Conservation (phyloP, 2,113 vertebrate genomes). For the Chaenocephalus aceratus region DNA sequence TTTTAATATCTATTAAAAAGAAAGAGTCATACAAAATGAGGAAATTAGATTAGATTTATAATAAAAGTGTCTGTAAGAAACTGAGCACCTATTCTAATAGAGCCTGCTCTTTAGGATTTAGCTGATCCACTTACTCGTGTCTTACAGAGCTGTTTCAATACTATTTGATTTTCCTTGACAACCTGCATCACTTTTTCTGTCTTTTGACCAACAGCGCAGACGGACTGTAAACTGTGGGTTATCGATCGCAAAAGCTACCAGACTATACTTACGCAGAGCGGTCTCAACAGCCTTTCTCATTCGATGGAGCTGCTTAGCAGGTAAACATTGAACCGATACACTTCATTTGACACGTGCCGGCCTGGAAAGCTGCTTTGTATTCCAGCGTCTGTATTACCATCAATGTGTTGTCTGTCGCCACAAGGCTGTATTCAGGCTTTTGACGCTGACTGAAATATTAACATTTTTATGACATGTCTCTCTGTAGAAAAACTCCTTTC, state of each 20-base stretch:
- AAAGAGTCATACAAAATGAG: constrained; percentile 45
- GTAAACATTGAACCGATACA: constrained; percentile 53
- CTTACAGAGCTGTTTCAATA: constrained; percentile 8
- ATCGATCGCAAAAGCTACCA: constrained; percentile 82
- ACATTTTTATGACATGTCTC: neutral
- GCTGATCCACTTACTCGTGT: neutral
- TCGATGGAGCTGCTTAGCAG: constrained; percentile 80
- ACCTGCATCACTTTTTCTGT: constrained; percentile 37
- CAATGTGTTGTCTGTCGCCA: neutral
- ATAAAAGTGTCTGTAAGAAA: constrained; percentile 28
- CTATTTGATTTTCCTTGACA: constrained; percentile 9
- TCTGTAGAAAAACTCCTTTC: neutral
- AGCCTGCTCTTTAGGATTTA: neutral
- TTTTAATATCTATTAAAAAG: constrained; percentile 51
- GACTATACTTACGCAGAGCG: constrained; percentile 74
- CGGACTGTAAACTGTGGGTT: constrained; percentile 82
- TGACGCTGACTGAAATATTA: neutral
- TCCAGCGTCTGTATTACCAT: constrained; percentile 1
- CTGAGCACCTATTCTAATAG: constrained; percentile 1
- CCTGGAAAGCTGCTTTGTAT: constrained; percentile 29
- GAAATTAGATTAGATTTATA: constrained; percentile 53
- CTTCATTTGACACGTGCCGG: constrained; percentile 15
- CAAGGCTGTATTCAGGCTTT: neutral
- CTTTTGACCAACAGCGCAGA: constrained; percentile 72
- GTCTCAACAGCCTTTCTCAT: constrained; percentile 69